Percentiles rank a stretch among this genome's conserved stretches.
Conservation (phyloP, 2,797 vertebrate species). For the Uromys caudimaculatus region DNA sequence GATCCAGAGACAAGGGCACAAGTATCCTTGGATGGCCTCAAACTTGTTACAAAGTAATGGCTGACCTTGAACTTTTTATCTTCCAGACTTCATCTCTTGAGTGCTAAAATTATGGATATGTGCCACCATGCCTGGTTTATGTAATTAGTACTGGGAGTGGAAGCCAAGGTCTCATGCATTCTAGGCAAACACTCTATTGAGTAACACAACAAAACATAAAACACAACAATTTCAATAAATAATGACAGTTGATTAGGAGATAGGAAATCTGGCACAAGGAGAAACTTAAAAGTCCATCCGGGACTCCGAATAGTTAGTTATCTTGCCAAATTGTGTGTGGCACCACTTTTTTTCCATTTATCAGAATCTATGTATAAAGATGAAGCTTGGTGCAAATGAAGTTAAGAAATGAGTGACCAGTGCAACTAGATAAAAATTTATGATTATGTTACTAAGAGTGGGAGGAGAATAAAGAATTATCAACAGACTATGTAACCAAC, state of each 20-base stretch:
- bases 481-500: background rate
- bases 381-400: background rate
- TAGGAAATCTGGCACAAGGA: background rate
- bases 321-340: background rate
- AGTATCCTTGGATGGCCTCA: background rate
- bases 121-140: background rate
- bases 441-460: background rate
- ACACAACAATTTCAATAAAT: background rate
- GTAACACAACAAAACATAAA: background rate
- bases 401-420: conserved; percentile 16
- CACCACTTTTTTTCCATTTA: background rate
- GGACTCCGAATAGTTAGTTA: background rate
- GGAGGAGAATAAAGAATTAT: background rate
- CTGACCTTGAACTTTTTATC: background rate
- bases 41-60: background rate
- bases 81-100: background rate
- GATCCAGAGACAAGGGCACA: background rate
- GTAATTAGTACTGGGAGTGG: background rate
- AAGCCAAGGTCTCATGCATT: background rate
- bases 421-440: background rate
- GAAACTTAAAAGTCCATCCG: background rate
- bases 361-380: background rate
- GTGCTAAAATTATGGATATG: background rate
- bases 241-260: background rate
- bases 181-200: background rate